Conservation (phyloP, 2,888 invertebrate species). For the Brachypalpus laphriformis region DNA sequence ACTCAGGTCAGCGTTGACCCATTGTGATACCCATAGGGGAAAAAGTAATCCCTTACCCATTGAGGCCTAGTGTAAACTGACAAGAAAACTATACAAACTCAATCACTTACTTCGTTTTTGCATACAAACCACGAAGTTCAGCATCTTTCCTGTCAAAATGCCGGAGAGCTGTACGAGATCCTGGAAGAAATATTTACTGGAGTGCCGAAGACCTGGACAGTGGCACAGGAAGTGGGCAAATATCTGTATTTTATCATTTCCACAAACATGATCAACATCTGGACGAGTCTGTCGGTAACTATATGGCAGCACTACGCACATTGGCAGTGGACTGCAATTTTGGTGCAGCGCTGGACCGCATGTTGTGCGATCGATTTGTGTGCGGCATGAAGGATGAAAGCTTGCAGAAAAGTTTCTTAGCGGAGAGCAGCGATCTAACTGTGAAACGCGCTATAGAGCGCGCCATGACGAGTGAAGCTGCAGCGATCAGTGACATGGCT, state of each 20-base stretch:
- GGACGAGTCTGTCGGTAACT: not conserved
- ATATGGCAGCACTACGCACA: conserved; percentile 2
- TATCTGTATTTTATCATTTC: not conserved
- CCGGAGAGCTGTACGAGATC: too few relatives aligned
- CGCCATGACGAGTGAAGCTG: conserved; percentile 37
- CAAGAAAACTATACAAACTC: conserved; percentile 2
- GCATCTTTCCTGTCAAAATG: too few relatives aligned
- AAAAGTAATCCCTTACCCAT: too few relatives aligned
- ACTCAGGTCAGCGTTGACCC: too few relatives aligned
- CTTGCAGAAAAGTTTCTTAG: conserved; percentile 48
- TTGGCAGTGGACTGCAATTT: conserved; percentile 39
- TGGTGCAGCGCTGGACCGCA: conserved; percentile 44
- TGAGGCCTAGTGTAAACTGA: conserved; percentile 54
- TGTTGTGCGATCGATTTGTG: conserved; percentile 63
- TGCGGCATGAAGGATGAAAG: conserved; percentile 65
- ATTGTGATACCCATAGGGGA: too few relatives aligned
- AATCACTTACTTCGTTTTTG: too few relatives aligned
- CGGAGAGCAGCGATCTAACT: conserved; percentile 33
- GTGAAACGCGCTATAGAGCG: conserved; percentile 56
- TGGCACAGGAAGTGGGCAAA: too few relatives aligned
- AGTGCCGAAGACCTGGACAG: too few relatives aligned
- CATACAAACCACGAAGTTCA: too few relatives aligned
- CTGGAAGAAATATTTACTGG: too few relatives aligned
- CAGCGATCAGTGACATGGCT: conserved; percentile 12
- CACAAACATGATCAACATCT: conserved; percentile 1